Evolutionary conservation across 2,113 vertebrate species (phyloP).

Genomic region (Recurvirostra avosetta): DNA sequence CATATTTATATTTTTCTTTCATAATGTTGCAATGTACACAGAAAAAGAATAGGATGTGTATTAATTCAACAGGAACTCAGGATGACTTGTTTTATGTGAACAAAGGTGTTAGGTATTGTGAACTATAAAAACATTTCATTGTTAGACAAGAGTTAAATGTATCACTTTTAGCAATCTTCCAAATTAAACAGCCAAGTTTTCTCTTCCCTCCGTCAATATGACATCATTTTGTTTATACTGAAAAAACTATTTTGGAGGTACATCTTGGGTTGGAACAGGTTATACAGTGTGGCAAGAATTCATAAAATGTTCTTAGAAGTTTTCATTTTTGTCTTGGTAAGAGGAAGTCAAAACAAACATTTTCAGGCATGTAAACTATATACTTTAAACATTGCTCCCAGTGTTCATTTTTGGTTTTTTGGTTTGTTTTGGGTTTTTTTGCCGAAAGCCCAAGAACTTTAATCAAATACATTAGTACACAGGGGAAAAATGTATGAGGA

Average conservation of each 20-base stretch:
- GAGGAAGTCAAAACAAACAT: constrained; percentile 43
- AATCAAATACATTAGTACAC: background rate
- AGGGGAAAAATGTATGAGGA: background rate
- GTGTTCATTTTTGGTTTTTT: background rate
- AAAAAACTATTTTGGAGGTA: background rate
- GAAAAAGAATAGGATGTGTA: background rate
- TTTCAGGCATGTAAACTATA: constrained; percentile 2
- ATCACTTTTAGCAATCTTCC: constrained; percentile 68
- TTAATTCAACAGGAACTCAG: constrained; percentile 17
- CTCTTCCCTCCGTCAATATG: constrained; percentile 42
- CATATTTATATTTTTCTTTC: background rate
- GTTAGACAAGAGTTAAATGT: constrained; percentile 44
- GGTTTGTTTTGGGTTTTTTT: background rate
- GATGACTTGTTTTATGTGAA: background rate
- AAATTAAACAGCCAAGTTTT: constrained; percentile 68
- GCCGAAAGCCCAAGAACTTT: background rate
- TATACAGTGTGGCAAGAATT: constrained; percentile 3
- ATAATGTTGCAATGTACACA: background rate
- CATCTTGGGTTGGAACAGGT: background rate
- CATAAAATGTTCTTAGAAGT: constrained; percentile 34
- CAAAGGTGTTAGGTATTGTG: constrained; percentile 63
- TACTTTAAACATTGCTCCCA: background rate
- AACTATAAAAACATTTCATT: constrained; percentile 48
- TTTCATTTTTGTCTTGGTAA: constrained; percentile 23
- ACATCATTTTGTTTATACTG: constrained; percentile 71